Percentiles rank a stretch among this genome's conserved stretches.
phyloP scores from a whole-genome alignment of 2,113 vertebrate genomes.

The Morone saxatilis region DNA sequence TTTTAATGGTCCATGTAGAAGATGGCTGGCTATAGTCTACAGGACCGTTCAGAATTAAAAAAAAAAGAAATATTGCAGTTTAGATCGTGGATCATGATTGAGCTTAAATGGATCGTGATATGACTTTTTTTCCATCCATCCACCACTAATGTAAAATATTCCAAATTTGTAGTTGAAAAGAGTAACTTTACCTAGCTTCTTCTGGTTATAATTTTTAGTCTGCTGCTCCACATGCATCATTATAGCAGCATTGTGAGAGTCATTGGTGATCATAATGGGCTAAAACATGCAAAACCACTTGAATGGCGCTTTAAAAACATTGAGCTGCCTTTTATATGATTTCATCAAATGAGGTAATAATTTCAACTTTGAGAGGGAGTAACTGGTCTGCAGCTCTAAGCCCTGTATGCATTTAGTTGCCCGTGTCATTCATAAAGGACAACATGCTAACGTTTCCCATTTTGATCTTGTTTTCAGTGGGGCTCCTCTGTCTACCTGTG shows the following conservation, averaged over 20 bases:
- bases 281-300: background rate
- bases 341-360: background rate
- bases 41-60: too few species aligned
- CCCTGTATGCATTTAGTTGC: too few species aligned
- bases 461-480: conserved; percentile 86
- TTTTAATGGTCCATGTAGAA: too few species aligned
- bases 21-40: too few species aligned
- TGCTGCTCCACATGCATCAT: background rate
- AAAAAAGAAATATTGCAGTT: too few species aligned
- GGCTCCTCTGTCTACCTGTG: conserved; percentile 96
- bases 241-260: background rate
- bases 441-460: background rate
- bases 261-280: too few species aligned
- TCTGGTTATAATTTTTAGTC: background rate
- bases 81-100: too few species aligned
- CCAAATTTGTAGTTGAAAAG: background rate
- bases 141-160: background rate
- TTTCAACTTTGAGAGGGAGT: background rate
- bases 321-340: background rate
- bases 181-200: background rate
- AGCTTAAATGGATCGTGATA: too few species aligned
- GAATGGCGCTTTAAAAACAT: background rate
- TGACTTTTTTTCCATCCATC: too few species aligned
- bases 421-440: background rate
- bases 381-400: too few species aligned